Evolutionary conservation across 2,113 vertebrate species (phyloP).

Genomic region (Crypturellus undulatus): DNA sequence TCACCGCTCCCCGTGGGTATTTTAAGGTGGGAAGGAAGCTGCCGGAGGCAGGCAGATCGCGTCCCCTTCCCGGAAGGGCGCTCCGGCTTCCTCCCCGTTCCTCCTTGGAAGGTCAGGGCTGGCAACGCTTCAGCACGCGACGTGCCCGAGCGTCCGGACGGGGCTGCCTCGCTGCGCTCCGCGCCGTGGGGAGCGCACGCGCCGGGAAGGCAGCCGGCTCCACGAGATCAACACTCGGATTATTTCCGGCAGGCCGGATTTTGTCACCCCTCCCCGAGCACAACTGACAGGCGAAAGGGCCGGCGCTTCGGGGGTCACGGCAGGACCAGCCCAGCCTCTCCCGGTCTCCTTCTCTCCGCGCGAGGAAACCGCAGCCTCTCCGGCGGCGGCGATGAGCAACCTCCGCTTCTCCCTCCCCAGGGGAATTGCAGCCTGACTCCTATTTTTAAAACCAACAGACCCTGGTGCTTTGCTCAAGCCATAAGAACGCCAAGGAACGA

Average conservation of each 20-base stretch:
- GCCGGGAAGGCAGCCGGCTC: no score
- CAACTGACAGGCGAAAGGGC: background rate
- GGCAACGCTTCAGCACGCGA: no score
- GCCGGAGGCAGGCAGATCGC: background rate
- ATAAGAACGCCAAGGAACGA: background rate
- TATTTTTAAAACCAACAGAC: conserved; percentile 60
- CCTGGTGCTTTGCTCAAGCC: background rate
- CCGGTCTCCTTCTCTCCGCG: background rate
- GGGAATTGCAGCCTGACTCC: conserved; percentile 49
- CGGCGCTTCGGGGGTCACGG: background rate
- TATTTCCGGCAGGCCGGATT: background rate
- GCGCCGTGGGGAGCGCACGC: no score
- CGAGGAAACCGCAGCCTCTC: conserved; percentile 5
- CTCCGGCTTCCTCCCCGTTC: no score
- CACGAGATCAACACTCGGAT: no score
- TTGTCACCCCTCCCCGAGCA: rapidly evolving
- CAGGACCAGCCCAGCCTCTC: background rate
- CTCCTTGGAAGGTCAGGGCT: no score
- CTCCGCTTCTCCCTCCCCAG: conserved; percentile 28
- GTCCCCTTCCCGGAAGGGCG: no score
- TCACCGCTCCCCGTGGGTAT: conserved; percentile 53
- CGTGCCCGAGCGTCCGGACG: rapidly evolving
- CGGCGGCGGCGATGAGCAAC: background rate
- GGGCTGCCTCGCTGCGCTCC: no score
- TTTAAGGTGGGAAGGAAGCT: conserved; percentile 17